A percentile compares a stretch with the other conserved stretches of the same genome.
Evolutionary conservation across 2,888 invertebrate species (phyloP).

Genomic region (Acleris sparsana): DNA sequence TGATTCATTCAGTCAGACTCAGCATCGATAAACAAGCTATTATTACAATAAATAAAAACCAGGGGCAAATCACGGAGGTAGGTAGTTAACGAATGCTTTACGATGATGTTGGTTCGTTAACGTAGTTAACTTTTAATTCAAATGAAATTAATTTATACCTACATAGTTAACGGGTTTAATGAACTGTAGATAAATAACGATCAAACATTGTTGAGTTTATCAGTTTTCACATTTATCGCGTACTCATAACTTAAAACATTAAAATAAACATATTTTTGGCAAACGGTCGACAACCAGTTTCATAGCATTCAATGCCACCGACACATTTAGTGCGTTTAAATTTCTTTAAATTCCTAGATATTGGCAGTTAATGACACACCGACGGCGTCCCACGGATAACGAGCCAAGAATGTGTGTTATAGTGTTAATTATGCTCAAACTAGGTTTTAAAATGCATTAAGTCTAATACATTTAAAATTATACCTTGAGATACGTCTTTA

Average conservation of each 20-base stretch:
- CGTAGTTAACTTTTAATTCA: too few species aligned
- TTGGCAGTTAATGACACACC: slow-evolving; percentile 38
- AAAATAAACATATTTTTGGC: slow-evolving; percentile 33
- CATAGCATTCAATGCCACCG: slow-evolving; percentile 24
- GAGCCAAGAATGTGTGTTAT: slow-evolving; percentile 43
- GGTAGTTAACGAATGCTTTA: too few species aligned
- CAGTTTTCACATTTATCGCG: neutral
- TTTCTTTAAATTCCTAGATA: too few species aligned
- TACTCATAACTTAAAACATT: slow-evolving; percentile 12
- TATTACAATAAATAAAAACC: too few species aligned
- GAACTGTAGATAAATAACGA: slow-evolving; percentile 2
- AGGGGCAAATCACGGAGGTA: too few species aligned
- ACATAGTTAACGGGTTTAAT: neutral
- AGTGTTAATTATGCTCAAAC: slow-evolving; percentile 49
- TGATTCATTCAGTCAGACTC: too few species aligned
- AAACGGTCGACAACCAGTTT: slow-evolving; percentile 42
- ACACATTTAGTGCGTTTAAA: too few species aligned
- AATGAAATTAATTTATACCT: too few species aligned
- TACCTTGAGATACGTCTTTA: neutral
- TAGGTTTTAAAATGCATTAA: slow-evolving; percentile 38
- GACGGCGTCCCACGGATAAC: slow-evolving; percentile 46
- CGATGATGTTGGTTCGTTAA: too few species aligned
- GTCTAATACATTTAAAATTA: neutral
- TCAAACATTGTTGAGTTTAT: slow-evolving; percentile 7
- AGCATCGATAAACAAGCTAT: too few species aligned